Conservation (phyloP, 2,797 vertebrate genomes). For the Atherinosoma microstoma region DNA sequence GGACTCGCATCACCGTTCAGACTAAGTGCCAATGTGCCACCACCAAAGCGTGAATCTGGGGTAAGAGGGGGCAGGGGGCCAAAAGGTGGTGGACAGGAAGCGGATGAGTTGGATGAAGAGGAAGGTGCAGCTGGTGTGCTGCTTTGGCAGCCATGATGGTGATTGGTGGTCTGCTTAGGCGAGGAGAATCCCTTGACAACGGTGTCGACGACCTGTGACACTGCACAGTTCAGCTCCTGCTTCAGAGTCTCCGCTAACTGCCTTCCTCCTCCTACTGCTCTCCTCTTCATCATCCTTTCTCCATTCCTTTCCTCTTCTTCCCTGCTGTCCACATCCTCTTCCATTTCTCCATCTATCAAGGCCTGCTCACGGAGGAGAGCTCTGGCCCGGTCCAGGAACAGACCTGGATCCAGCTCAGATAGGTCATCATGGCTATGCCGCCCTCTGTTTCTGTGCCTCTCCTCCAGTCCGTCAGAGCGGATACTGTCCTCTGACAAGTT, state of each 20-base stretch:
- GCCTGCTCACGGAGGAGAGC: slow-evolving; percentile 94
- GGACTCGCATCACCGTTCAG: slow-evolving; percentile 86
- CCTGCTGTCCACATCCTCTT: slow-evolving; percentile 86
- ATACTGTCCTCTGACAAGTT: slow-evolving; percentile 97
- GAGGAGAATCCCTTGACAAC: slow-evolving; percentile 96
- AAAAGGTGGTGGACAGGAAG: slow-evolving; percentile 84
- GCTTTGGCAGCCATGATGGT: slow-evolving; percentile 81
- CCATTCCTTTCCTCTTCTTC: slow-evolving; percentile 69
- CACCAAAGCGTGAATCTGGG: slow-evolving; percentile 78
- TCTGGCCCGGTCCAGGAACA: slow-evolving; percentile 93
- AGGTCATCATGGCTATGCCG: slow-evolving; percentile 83
- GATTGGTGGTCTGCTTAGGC: slow-evolving; percentile 81
- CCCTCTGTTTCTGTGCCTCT: slow-evolving; percentile 66
- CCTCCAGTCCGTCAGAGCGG: slow-evolving; percentile 92
- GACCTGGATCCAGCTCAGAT: slow-evolving; percentile 93
- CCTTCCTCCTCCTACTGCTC: slow-evolving; percentile 79
- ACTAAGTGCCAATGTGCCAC: slow-evolving; percentile 64
- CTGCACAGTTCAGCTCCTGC: slow-evolving; percentile 97
- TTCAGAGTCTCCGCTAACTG: slow-evolving; percentile 96
- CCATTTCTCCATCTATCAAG: slow-evolving; percentile 77
- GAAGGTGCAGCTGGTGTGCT: slow-evolving; percentile 84
- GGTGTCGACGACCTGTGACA: slow-evolving; percentile 97
- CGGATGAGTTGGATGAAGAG: slow-evolving; percentile 87
- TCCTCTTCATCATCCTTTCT: slow-evolving; percentile 82
- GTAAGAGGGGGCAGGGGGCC: slow-evolving; percentile 85